Base-by-base conservation (phyloP, 1,140 invertebrate genomes). In the Pseudobourletiella spinata region DNA sequence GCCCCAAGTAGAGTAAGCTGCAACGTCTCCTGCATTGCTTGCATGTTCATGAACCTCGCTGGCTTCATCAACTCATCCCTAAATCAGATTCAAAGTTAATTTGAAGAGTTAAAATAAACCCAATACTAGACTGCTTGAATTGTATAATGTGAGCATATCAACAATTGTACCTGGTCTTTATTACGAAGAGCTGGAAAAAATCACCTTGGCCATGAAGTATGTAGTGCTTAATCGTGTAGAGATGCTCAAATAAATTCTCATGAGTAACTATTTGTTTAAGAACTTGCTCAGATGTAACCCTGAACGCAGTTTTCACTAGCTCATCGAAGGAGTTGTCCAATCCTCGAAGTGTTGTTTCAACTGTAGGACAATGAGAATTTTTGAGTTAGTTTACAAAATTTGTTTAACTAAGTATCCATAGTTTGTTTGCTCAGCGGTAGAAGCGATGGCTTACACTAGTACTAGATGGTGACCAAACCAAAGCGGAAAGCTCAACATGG, bases 121-220 rank as follows among this genome's bases (percentile, higher is more conserved):
- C n/a, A n/a, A n/a, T n/a, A n/a, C n/a, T n/a, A n/a, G n/a, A n/a
- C n/a, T n/a, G n/a, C n/a, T n/a, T n/a, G n/a, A n/a, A n/a, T n/a
- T n/a, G n/a, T n/a, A n/a, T n/a, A n/a, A n/a, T n/a, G n/a, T n/a
- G n/a, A n/a, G 32, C 8, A 39, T 39, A n/a, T 39, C 32, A 39
- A 39, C 6, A 46, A 25, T 6, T 6, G 24, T 55, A 55, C 52
- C 20, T 55, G 2, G 26, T 18, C 22, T 22, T 32, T 22, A 32
- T 30, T 35, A 55, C 32, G 39, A 55, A 55, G 2, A 35, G n/a
- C 22, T 55, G 28, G 26, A 55, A 55, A 55, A 55, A 55, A 24
- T 55, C 52, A 32, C 52, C 52, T 55, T 55, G 28, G 2, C 30
- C 52, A 11, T 55, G 52, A 3, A 55, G 29, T 18, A 55, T 32